Evolutionary conservation across 1,140 invertebrate genomes (phyloP), one percentile per base, ranked within the genome.

Genomic region (Neocloeon triangulifer): DNA sequence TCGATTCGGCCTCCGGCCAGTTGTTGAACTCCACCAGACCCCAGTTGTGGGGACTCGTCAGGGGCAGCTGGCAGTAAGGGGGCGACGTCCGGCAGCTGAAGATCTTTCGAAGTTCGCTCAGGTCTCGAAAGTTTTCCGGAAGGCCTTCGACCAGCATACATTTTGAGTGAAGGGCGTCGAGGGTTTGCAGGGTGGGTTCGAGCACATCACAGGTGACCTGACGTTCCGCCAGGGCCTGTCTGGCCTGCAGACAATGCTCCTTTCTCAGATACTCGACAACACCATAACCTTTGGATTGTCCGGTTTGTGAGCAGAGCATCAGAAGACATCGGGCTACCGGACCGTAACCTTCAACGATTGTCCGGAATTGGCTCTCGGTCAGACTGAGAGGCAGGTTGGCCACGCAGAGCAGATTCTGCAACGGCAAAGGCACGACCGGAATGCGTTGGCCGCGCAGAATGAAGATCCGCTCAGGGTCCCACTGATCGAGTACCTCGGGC

Each of bases 51-150:
- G 61, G 56, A 37, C 62, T 60, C 36, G 55, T 58, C 41, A 62
- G 48, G 10, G 61, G 59, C 43, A 67, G 62, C 62, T 66, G 64
- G 42, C 64, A 66, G 43, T 66, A 68, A 2, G 63, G 54, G 15
- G 64, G 63, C 36, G 55, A 63, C 7, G 55, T 51, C 17, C 58
- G 45, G 20, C 43, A 43, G 36, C 57, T 59, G 40, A 64, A 66
- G 7, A 64, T 51, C 35, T 59, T 52, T 25, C 62, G 45, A 34
- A 66, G 57, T 40, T 64, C 56, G 25, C 52, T 51, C 47, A 61
- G 54, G 43, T 66, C 59, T 19, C 52, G 40, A 43, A 59, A 68
- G 39, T 59, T 52, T 19, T 52, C 49, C 5, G 64, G 64, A 27
- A 67, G 43, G 30, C 55, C 50, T 34, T 59, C 56, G 7, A 66